Base-by-base conservation (phyloP, 2,888 invertebrate species). In the Brenthis daphne region DNA sequence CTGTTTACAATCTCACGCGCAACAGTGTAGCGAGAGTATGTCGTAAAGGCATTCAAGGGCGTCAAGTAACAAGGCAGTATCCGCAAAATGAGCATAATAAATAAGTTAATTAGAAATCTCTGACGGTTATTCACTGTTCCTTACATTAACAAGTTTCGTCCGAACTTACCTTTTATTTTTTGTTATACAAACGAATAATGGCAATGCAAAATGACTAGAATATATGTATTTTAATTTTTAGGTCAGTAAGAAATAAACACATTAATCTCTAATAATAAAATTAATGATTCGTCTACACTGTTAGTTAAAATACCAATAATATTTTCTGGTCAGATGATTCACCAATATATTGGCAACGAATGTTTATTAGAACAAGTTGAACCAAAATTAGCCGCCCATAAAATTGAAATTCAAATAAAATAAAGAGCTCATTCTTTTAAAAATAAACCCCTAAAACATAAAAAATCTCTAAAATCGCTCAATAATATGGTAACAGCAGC, bases 61-160 rank as follows among this genome's bases (percentile, higher is more conserved):
- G 76, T 77, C 80, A 75, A 80, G 81, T 81, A 74, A 76, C 77
- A 77, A 74, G 70, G 72, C 73, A 71, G 73, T 77, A 79, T 77
- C 73, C 77, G 71, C 57, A 51, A 64, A 70, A 55, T 77, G 77
- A 79, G 78, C 79, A 76, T 81, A 77, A 80, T 79, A 78, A 77
- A 80, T 79, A 77, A 81, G 81, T 80, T 74, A 79, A 78, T 78
- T 76, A 76, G 77, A 78, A 76, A 75, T 77, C 77, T 78, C 76
- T 71, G 53, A 20, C 71, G 75, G 74, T 74, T 75, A 74, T 69
- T 76, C 69, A 73, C 70, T 77, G 72, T 69, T 73, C 74, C 75
- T 71, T 3, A 53, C 29, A 60, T 60, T 43, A 24, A 55, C 47
- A 16, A 14, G 48, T 12, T 50, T 48, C 16, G 20, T 51, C 14